phyloP scores from a whole-genome alignment of 2,888 invertebrate species.

The Diaphora mendica region DNA sequence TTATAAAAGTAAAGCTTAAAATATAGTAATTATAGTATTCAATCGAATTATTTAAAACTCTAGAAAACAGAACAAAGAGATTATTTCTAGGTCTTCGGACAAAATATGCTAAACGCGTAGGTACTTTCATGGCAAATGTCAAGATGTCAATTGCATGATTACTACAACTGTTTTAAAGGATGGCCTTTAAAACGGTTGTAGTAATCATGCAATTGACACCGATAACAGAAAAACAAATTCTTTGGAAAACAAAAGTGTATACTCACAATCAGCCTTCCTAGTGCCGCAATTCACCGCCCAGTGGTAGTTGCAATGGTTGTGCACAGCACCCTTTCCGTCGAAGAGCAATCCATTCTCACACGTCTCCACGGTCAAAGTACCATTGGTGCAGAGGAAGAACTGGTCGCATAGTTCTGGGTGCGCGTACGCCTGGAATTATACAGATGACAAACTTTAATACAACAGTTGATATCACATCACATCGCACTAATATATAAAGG shows the following conservation, averaged over 20 bases:
- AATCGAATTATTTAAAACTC: too few relatives aligned
- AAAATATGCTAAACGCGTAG: not conserved
- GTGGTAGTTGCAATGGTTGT: slow-evolving; percentile 97
- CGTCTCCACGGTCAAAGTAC: slow-evolving; percentile 94
- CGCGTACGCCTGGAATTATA: slow-evolving; percentile 89
- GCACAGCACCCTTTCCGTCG: slow-evolving; percentile 95
- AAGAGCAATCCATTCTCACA: slow-evolving; percentile 97
- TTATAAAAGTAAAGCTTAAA: too few relatives aligned
- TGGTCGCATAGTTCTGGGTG: slow-evolving; percentile 95
- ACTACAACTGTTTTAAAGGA: too few relatives aligned
- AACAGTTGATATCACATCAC: not conserved
- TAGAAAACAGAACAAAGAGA: too few relatives aligned
- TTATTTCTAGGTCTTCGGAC: not conserved
- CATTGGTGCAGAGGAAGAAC: slow-evolving; percentile 97
- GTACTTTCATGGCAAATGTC: not conserved
- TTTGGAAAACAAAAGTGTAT: not conserved
- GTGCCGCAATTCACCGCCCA: slow-evolving; percentile 96
- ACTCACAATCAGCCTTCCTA: slow-evolving; percentile 92
- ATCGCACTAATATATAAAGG: too few relatives aligned
- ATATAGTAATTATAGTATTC: too few relatives aligned
- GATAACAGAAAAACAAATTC: not conserved
- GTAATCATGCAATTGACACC: not conserved
- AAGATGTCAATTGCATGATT: not conserved
- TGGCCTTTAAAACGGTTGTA: not conserved
- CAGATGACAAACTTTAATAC: not conserved